Conservation (phyloP, 2,888 invertebrate genomes). For the Meandrusa payeni region DNA sequence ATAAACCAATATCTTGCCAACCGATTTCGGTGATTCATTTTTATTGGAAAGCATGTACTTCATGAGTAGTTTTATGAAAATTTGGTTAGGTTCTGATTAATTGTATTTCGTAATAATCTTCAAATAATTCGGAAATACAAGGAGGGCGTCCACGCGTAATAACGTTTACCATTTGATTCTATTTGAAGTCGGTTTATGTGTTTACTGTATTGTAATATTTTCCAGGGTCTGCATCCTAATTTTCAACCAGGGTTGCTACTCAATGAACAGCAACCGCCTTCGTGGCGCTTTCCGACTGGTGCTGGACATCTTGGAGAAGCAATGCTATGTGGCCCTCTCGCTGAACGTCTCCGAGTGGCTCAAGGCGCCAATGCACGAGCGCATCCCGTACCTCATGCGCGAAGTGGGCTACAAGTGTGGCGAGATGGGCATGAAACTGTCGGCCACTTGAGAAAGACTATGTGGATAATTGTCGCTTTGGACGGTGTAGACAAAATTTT, state of each 20-base stretch:
- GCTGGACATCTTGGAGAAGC: constrained; percentile 78
- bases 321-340: constrained; percentile 78
- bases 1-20: too few species aligned
- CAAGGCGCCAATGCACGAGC: constrained; percentile 77
- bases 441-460: constrained; percentile 42
- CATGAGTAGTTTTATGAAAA: too few species aligned
- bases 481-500: constrained; percentile 26
- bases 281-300: constrained; percentile 74
- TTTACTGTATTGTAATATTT: too few species aligned
- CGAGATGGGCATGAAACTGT: constrained; percentile 63
- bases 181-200: too few species aligned
- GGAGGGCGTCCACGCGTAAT: too few species aligned
- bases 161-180: too few species aligned
- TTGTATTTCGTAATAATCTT: too few species aligned
- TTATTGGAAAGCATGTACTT: too few species aligned
- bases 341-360: constrained; percentile 79
- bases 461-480: not conserved
- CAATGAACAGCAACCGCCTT: constrained; percentile 80
- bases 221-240: constrained; percentile 81
- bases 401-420: constrained; percentile 71
- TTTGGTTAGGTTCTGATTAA: too few species aligned
- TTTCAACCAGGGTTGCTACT: constrained; percentile 77
- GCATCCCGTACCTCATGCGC: constrained; percentile 83
- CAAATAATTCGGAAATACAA: too few species aligned
- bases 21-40: too few species aligned